phyloP scores from a whole-genome alignment of 2,113 vertebrate species.

The Lophura nycthemera region DNA sequence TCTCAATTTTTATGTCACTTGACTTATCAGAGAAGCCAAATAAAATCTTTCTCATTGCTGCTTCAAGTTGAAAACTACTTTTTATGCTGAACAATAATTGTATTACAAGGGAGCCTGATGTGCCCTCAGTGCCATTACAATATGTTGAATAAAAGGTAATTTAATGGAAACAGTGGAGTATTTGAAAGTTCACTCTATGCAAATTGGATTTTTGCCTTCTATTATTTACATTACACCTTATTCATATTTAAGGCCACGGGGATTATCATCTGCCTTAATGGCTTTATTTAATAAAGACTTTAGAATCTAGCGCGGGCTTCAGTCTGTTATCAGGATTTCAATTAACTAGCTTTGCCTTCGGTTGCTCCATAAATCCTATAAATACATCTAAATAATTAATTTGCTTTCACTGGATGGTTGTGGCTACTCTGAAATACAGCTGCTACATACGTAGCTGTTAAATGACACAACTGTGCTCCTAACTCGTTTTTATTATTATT shows the following conservation, averaged over 20 bases:
- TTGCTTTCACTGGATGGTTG: not conserved
- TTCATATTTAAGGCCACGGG: slow-evolving; percentile 66
- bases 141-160: slow-evolving; percentile 58
- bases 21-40: slow-evolving; percentile 16
- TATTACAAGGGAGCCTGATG: slow-evolving; percentile 44
- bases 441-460: not conserved
- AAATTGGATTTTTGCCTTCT: slow-evolving; percentile 75
- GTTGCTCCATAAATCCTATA: slow-evolving; percentile 50
- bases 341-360: slow-evolving; percentile 36
- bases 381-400: slow-evolving; percentile 68
- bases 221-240: slow-evolving; percentile 71
- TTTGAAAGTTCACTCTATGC: slow-evolving; percentile 68
- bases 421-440: not conserved
- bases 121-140: slow-evolving; percentile 19
- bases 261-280: slow-evolving; percentile 62
- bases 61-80: slow-evolving; percentile 38
- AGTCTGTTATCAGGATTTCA: slow-evolving; percentile 54
- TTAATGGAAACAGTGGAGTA: slow-evolving; percentile 49
- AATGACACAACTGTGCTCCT: not conserved
- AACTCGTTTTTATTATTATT: not conserved
- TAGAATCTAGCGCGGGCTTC: slow-evolving; percentile 13
- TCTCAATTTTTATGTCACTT: slow-evolving; percentile 39
- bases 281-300: slow-evolving; percentile 70
- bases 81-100: slow-evolving; percentile 49
- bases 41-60: slow-evolving; percentile 50